A percentile compares a stretch with the other conserved stretches of the same genome.
Conservation (phyloP, 1,140 invertebrate species). For the Drosophila trapezifrons region DNA sequence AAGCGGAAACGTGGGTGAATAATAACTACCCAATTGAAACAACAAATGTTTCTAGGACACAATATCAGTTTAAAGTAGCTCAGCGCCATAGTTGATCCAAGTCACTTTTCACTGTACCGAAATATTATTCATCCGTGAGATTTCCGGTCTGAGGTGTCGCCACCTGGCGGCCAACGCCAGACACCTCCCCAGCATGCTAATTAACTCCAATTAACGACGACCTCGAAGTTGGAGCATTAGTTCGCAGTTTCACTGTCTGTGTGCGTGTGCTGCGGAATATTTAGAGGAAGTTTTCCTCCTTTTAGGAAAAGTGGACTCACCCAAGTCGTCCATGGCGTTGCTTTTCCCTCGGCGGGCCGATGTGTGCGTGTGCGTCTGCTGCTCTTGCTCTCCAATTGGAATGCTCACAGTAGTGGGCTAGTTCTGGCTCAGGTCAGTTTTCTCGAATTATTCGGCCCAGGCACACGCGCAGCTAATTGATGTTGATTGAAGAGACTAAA, state of each 20-base stretch:
- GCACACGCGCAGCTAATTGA: constrained; percentile 63
- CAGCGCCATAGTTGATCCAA: not conserved
- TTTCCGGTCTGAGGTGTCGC: constrained; percentile 19
- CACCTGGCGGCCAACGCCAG: constrained; percentile 37
- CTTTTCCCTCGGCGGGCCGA: constrained; percentile 31
- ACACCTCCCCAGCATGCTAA: constrained; percentile 41
- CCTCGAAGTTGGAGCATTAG: constrained; percentile 53
- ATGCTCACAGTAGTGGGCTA: constrained; percentile 15
- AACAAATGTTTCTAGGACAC: not conserved
- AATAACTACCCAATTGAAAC: too few relatives aligned
- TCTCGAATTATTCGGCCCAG: constrained; percentile 34
- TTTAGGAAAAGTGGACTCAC: constrained; percentile 44
- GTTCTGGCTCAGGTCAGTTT: constrained; percentile 22
- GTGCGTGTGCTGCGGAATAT: constrained; percentile 17
- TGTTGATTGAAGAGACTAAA: constrained; percentile 24
- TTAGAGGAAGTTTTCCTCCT: constrained; percentile 37
- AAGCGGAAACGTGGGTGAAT: too few relatives aligned
- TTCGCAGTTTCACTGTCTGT: constrained; percentile 2
- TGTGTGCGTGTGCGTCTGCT: constrained; percentile 28
- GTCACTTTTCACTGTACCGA: constrained; percentile 13
- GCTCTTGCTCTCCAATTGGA: constrained; percentile 46
- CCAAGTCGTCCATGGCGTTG: constrained; percentile 66
- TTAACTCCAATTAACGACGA: constrained; percentile 60
- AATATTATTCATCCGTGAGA: constrained; percentile 31
- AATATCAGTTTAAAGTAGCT: not conserved